Evolutionary conservation across 2,113 vertebrate genomes (phyloP), one percentile per base, ranked within the genome.

Genomic region (Chiloscyllium plagiosum): DNA sequence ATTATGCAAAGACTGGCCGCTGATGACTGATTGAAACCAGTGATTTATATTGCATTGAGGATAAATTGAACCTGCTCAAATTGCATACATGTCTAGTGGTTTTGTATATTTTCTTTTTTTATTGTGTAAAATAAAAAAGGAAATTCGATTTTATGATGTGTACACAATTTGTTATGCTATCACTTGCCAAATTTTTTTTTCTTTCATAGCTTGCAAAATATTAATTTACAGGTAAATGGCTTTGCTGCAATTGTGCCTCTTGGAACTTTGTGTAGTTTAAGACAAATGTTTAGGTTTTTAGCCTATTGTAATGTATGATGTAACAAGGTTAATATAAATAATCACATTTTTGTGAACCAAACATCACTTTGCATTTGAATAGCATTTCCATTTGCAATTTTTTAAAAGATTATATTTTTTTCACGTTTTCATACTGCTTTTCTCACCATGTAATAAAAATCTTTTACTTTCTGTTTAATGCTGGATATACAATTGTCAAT

Each of bases 81-180:
- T 87, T 96, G 72, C 94, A 95, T 96, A 96, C 68, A 78, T 78
- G 92, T 96, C 56, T 96, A 95, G 95, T 76, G 70, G 96, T 96
- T 97, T 96, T 97, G 96, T 97, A 96, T 96, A 96, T 96, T 96
- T 56, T 69, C 80, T 65, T 90, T 93, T 92, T 92, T 92, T 61
- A 92, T 94, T 94, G 68, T 70, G 92, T 94, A 94, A 94, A 94
- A 94, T 72, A 95, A 95, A 94, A 94, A 94, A 72, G 69, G 69
- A 95, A 95, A 72, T 95, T 47, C 68, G 68, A 95, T 95, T 95
- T 95, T 95, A 95, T 95, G 94, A 95, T 95, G 68, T 95, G 94
- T 95, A 95, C 69, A 95, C 94, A 72, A 90, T 93, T 94, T 94
- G 93, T 94, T 94, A 76, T 95, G 68, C 69, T 95, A 42, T 72